Percentiles rank a stretch among this genome's conserved stretches.
Evolutionary conservation across 1,140 invertebrate species (phyloP).

Genomic region (Trichonephila clavipes): DNA sequence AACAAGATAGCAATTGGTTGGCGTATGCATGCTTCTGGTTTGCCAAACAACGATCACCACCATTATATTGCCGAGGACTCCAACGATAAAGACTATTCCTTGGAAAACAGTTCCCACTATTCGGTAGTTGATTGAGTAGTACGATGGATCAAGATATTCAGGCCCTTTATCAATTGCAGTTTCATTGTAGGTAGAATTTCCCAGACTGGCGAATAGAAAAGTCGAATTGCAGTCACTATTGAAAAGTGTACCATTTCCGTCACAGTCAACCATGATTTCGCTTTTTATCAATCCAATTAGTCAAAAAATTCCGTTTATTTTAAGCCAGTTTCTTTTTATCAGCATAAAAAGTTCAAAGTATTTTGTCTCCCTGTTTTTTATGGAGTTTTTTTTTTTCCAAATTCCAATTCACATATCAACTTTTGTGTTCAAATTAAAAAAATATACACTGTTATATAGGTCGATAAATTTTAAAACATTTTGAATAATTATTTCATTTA

Average conservation of each 20-base stretch:
- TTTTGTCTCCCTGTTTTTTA: too few relatives aligned
- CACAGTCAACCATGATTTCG: conserved; percentile 50
- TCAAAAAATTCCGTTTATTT: background rate
- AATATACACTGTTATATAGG: too few relatives aligned
- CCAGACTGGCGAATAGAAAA: background rate
- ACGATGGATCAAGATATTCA: conserved; percentile 78
- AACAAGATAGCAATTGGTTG: conserved; percentile 86
- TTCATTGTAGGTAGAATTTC: conserved; percentile 8
- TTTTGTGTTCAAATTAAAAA: too few relatives aligned
- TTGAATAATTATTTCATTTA: too few relatives aligned
- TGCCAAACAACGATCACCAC: conserved; percentile 83
- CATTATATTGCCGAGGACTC: conserved; percentile 84
- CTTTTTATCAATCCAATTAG: background rate
- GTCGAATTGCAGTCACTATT: background rate
- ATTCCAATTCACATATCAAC: too few relatives aligned
- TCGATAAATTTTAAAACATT: too few relatives aligned
- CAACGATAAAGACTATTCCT: conserved; percentile 83
- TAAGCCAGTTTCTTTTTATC: background rate
- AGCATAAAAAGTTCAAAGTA: too few relatives aligned
- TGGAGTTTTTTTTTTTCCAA: too few relatives aligned
- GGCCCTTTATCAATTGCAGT: conserved; percentile 15
- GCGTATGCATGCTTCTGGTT: conserved; percentile 83
- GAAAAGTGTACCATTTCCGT: background rate
- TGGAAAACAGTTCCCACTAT: conserved; percentile 85
- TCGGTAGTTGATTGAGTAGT: conserved; percentile 82